These are phyloP conservation scores for Polydesmus complanatus DNA, from an alignment of 2,888 invertebrate species.

Conservation along the genomic window DNA sequence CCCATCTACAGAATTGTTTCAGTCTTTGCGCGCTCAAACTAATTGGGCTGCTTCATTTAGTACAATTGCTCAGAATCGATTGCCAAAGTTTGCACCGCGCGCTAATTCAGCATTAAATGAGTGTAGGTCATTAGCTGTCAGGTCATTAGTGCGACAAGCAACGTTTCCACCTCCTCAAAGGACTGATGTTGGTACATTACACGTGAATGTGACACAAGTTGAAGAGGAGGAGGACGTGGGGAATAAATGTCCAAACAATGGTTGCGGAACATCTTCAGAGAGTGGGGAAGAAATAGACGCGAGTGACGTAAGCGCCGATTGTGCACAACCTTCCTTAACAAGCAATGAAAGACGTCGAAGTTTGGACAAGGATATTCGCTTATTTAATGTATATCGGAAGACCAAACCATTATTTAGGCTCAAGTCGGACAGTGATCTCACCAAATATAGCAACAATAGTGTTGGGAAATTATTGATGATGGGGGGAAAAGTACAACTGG, in stretches of 20 bases:
- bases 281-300: neutral
- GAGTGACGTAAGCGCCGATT: neutral
- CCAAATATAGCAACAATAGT: neutral
- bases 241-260: neutral
- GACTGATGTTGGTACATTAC: neutral
- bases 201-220: neutral
- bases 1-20: neutral
- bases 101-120: neutral
- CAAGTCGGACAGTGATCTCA: constrained; percentile 9
- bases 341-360: neutral
- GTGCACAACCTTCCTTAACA: neutral
- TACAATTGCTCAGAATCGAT: neutral
- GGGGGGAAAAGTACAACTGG: neutral
- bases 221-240: neutral
- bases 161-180: neutral
- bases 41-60: neutral
- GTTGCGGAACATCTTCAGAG: constrained; percentile 6
- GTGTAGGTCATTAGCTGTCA: neutral
- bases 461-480: constrained; percentile 1
- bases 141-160: neutral
- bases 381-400: neutral
- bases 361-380: neutral
- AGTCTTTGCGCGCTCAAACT: neutral
- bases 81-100: neutral
- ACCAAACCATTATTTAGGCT: constrained; percentile 8